A percentile compares a stretch with the other conserved stretches of the same genome.
phyloP scores from a whole-genome alignment of 2,797 vertebrate species.

The Thunnus albacares region DNA sequence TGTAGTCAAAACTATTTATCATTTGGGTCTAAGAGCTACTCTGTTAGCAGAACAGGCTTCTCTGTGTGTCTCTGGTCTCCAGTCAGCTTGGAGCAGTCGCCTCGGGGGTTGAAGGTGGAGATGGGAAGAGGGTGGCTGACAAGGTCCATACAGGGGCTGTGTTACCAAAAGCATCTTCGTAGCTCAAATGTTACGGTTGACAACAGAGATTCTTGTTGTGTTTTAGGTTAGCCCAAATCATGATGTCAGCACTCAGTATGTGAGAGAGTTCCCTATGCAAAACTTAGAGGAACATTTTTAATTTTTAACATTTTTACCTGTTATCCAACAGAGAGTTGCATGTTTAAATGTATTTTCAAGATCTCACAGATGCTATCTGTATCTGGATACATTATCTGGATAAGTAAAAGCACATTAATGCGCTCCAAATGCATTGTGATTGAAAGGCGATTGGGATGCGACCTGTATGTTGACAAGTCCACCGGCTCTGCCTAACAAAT shows the following conservation, averaged over 20 bases:
- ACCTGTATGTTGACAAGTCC: no score
- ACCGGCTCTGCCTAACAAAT: no score
- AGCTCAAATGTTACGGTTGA: conserved; percentile 30
- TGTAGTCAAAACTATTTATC: conserved; percentile 31
- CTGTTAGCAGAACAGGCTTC: conserved; percentile 50
- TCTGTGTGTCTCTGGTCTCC: conserved; percentile 72
- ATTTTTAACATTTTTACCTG: neutral
- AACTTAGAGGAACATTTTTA: neutral
- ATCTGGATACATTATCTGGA: no score
- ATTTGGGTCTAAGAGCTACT: conserved; percentile 33
- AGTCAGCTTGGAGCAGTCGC: conserved; percentile 72
- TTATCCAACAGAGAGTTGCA: neutral
- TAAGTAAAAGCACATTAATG: no score
- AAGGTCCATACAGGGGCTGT: conserved; percentile 67
- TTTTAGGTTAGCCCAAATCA: conserved; percentile 25
- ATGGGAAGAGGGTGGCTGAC: conserved; percentile 65
- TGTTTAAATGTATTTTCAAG: neutral
- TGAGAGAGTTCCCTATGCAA: neutral
- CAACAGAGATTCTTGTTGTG: conserved; percentile 22
- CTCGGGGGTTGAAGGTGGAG: conserved; percentile 49
- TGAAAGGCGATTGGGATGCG: no score
- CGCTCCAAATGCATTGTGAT: no score
- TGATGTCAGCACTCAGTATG: neutral
- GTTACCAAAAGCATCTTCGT: conserved; percentile 71
- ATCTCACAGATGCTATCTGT: conserved; percentile 2